Base-by-base conservation (phyloP, 2,113 vertebrate genomes). In the Tachysurus vachellii region DNA sequence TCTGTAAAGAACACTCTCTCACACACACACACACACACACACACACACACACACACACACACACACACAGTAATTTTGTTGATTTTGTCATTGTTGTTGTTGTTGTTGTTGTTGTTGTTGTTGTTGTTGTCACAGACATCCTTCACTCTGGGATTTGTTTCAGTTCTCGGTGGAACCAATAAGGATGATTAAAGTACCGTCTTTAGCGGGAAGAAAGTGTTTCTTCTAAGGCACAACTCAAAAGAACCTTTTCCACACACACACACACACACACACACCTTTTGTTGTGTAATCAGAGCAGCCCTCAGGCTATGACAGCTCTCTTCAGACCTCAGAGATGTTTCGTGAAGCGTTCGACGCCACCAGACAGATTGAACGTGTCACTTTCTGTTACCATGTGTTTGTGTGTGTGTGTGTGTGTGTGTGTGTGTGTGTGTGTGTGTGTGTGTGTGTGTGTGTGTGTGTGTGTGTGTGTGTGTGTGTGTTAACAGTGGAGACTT, bases 341-440 rank as follows among this genome's bases (percentile, higher is more conserved):
- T 71, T 70, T 59, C 23, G 47, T 62, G 86, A 88, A 75, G 90
- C 92, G 71, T 88, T 93, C 93, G 91, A 93, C 92, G 93, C 93
- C 93, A 95, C 91, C 91, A 95, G 94, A 95, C 95, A 95, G 94
- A 96, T 95, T 95, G 95, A 93, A 95, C 94, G 93, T 96, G 94
- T 95, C 94, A 94, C 94, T 95, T 95, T 94, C 93, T 93, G 95
- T 96, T 95, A 95, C 89, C 89, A 87, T 86, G 89, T 89, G 84
- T 87, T 81, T 64, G 81, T 82, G 73, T 47, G 44, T 47, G 44
- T 6, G 44, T 6, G 44, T 6, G 44, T 47, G 44, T 47, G 44
- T 6, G 44, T 6, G 44, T 6, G 44, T 47, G 44, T 47, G 44
- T 47, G 6, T 47, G 44, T 47, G 44, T 47, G 5, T 50, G 47